Evolutionary conservation across 2,113 vertebrate genomes (phyloP).

Genomic region (Perccottus glenii): DNA sequence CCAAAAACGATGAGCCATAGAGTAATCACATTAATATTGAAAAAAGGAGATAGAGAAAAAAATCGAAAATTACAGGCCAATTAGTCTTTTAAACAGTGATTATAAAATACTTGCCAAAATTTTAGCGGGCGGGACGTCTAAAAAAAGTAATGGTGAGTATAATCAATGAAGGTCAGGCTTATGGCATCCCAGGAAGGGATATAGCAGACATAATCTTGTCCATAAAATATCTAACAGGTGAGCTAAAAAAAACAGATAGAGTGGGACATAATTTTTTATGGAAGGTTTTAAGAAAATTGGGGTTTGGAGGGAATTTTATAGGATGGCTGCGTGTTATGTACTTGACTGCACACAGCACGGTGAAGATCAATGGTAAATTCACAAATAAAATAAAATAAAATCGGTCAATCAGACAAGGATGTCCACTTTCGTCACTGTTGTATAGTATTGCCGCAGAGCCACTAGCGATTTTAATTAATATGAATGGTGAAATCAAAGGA

Average conservation of each 20-base stretch:
- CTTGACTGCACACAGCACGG: background rate
- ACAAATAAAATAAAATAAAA: background rate
- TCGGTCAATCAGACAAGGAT: background rate
- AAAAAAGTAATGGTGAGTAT: no score
- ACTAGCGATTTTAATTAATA: background rate
- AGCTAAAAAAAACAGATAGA: no score
- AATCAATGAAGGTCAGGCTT: no score
- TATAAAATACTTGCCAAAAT: no score
- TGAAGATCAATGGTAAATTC: background rate
- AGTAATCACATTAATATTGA: background rate
- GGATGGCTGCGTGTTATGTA: background rate
- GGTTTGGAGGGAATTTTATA: background rate
- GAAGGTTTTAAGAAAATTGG: background rate
- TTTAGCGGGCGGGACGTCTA: no score
- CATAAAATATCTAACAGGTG: no score
- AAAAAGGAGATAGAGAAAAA: background rate
- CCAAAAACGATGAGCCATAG: background rate
- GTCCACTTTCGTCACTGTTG: background rate
- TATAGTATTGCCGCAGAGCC: background rate
- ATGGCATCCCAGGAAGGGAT: no score
- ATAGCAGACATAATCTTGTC: no score
- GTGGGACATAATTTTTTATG: background rate
- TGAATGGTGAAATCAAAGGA: background rate
- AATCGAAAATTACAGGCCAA: background rate
- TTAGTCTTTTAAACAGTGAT: no score